phyloP scores from a whole-genome alignment of 2,888 invertebrate species.

The Folsomia candida region DNA sequence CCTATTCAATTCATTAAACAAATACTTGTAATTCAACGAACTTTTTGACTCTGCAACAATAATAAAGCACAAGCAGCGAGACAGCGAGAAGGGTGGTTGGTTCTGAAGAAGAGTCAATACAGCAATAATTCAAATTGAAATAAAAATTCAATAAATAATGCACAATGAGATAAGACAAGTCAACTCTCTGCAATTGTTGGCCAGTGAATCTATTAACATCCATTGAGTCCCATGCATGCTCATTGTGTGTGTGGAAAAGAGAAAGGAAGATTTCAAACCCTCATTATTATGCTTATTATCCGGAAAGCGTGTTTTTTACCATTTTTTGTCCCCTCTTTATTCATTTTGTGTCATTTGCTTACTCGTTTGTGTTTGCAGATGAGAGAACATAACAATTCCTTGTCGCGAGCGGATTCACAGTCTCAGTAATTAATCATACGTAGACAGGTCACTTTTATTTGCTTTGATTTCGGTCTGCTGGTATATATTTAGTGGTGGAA shows the following conservation, averaged over 20 bases:
- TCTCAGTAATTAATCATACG: slow-evolving; percentile 14
- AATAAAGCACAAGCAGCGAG: too few relatives aligned
- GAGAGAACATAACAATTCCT: slow-evolving; percentile 13
- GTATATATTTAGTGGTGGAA: too few relatives aligned
- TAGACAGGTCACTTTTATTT: slow-evolving; percentile 4
- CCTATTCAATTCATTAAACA: slow-evolving; percentile 16
- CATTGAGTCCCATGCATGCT: too few relatives aligned
- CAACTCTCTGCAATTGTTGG: neutral
- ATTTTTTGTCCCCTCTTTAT: too few relatives aligned
- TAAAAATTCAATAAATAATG: neutral
- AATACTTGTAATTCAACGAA: slow-evolving; percentile 6
- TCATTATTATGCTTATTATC: too few relatives aligned
- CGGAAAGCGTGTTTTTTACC: too few relatives aligned
- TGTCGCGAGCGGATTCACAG: slow-evolving; percentile 21
- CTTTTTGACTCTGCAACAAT: too few relatives aligned
- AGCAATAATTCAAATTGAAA: neutral
- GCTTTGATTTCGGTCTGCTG: too few relatives aligned
- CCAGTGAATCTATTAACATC: neutral
- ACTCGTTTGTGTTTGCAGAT: neutral
- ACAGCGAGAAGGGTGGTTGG: neutral
- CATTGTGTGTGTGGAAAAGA: neutral
- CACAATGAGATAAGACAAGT: neutral
- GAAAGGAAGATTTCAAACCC: neutral
- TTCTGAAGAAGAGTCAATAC: neutral
- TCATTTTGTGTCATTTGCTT: neutral